Evolutionary conservation across 2,888 invertebrate genomes (phyloP).

Genomic region (Lepidochrysops patricia): DNA sequence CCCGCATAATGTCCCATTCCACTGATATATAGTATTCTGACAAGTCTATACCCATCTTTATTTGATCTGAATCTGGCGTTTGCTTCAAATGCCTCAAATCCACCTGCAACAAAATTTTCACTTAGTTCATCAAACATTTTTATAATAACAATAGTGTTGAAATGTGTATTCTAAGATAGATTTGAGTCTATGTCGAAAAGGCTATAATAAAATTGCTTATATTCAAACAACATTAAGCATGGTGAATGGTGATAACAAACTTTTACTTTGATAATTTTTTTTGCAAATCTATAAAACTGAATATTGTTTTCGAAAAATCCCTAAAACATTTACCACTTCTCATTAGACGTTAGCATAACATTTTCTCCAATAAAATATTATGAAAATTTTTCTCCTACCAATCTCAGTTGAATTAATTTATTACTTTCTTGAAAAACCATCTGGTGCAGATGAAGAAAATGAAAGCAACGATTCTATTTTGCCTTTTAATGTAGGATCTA

Average conservation of each 20-base stretch:
- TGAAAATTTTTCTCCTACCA: background rate
- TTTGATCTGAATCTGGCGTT: constrained; percentile 89
- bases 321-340: background rate
- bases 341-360: background rate
- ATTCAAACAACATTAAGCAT: no score
- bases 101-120: constrained; percentile 76
- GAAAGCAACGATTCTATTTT: background rate
- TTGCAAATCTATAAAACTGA: no score
- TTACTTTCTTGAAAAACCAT: background rate
- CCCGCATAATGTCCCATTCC: constrained; percentile 98
- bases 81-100: constrained; percentile 92
- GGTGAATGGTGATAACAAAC: no score
- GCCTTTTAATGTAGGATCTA: background rate
- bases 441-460: background rate
- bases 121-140: background rate
- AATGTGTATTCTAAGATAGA: no score
- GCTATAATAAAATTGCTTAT: no score
- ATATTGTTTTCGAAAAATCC: no score
- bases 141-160: constrained; percentile 18
- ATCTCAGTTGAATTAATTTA: background rate
- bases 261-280: no score
- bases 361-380: background rate
- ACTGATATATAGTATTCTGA: constrained; percentile 97
- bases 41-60: constrained; percentile 92
- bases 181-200: no score